Conservation (phyloP, 2,113 vertebrate species). For the Spea bombifrons region DNA sequence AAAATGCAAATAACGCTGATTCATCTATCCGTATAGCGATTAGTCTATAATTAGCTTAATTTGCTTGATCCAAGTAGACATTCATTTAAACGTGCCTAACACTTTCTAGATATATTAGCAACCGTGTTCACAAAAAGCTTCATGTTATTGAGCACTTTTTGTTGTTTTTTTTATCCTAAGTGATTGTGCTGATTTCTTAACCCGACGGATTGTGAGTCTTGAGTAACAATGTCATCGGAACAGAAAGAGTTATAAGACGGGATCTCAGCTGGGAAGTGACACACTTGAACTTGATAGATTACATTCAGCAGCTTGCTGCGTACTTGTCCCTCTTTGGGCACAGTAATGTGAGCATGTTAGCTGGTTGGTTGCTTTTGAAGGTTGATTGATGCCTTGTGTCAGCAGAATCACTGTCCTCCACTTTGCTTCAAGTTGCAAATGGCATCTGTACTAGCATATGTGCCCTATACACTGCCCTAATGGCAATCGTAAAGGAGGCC, state of each 20-base stretch:
- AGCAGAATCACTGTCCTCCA: constrained; percentile 32
- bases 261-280: constrained; percentile 2
- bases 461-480: constrained; percentile 21
- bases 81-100: too few species aligned
- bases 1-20: too few species aligned
- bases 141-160: too few species aligned
- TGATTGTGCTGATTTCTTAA: too few species aligned
- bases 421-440: constrained; percentile 27
- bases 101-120: too few species aligned
- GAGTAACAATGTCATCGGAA: too few species aligned
- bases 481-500: constrained; percentile 1
- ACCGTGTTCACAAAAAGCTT: too few species aligned
- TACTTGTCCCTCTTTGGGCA: constrained; percentile 18
- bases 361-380: constrained; percentile 40
- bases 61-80: too few species aligned
- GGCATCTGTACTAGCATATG: constrained; percentile 44
- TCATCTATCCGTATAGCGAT: too few species aligned
- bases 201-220: too few species aligned
- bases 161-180: too few species aligned
- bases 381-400: constrained; percentile 46
- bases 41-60: too few species aligned
- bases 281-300: constrained; percentile 17
- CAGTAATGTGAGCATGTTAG: constrained; percentile 35
- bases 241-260: not conserved
- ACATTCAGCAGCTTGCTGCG: constrained; percentile 1